Percentiles rank a stretch among this genome's conserved stretches.
Evolutionary conservation across 2,797 vertebrate genomes (phyloP).

Genomic region (Coregonus ussuriensis): DNA sequence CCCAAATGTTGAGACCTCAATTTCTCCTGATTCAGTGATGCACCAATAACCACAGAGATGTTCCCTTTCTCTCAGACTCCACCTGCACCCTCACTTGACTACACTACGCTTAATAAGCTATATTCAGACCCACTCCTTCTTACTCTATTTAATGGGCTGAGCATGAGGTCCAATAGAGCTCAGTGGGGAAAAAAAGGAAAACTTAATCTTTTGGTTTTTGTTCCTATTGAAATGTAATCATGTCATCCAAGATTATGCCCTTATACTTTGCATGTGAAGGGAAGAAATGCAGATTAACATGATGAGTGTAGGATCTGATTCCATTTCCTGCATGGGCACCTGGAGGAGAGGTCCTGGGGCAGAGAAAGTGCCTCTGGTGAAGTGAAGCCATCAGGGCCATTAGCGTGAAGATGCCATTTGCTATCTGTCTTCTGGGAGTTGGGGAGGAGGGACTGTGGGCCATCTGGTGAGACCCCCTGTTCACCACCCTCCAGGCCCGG

Average conservation of each 20-base stretch:
- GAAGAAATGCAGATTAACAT: constrained; percentile 21
- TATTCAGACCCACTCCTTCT: neutral
- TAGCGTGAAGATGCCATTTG: neutral
- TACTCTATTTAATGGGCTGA: neutral
- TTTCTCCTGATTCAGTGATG: neutral
- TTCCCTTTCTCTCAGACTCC: neutral
- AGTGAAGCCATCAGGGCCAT: neutral
- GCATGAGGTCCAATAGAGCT: neutral
- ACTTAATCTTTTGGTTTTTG: neutral
- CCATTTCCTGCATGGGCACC: constrained; percentile 9
- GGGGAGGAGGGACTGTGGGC: constrained; percentile 10
- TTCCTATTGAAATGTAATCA: neutral
- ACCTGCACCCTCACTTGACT: neutral
- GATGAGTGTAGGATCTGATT: constrained; percentile 45
- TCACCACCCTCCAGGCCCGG: constrained; percentile 29
- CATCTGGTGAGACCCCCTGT: constrained; percentile 46
- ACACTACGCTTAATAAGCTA: constrained; percentile 6
- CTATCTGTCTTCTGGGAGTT: constrained; percentile 1
- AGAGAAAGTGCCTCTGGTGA: constrained; percentile 9
- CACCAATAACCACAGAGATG: neutral
- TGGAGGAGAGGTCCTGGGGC: neutral
- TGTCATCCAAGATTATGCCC: neutral
- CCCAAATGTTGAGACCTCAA: neutral
- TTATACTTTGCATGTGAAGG: neutral
- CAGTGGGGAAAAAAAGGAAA: no score